Conservation (phyloP, 2,888 invertebrate species). For the Anthophora plumipes region DNA sequence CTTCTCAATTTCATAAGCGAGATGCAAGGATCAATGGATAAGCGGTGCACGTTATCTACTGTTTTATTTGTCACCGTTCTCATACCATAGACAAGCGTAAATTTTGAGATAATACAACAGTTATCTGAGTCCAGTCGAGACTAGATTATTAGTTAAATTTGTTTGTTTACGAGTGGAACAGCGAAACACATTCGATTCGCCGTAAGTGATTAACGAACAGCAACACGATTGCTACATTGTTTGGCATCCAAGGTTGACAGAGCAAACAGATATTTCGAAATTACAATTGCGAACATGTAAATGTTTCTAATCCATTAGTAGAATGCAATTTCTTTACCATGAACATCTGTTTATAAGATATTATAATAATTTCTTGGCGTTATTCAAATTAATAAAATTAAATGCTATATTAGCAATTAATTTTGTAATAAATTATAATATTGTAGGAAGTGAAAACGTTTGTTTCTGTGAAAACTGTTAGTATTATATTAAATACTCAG, state of each 20-base stretch:
- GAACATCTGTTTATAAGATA: background rate
- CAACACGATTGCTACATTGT: constrained; percentile 36
- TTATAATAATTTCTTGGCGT: background rate
- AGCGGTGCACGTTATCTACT: constrained; percentile 4
- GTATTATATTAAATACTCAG: too few species aligned
- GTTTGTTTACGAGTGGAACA: constrained; percentile 35
- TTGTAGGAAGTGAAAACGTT: too few species aligned
- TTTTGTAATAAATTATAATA: background rate
- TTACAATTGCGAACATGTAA: constrained; percentile 9
- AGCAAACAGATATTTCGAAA: constrained; percentile 43
- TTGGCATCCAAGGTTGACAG: constrained; percentile 33
- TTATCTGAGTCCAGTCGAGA: background rate
- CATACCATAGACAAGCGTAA: constrained; percentile 2
- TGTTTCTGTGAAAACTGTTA: too few species aligned
- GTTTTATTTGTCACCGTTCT: constrained; percentile 6
- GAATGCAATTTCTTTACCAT: background rate
- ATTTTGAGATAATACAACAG: constrained; percentile 31
- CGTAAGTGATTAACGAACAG: constrained; percentile 49
- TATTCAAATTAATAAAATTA: background rate
- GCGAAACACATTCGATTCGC: constrained; percentile 34
- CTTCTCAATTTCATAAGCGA: background rate
- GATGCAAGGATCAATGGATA: background rate
- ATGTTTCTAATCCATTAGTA: constrained; percentile 21
- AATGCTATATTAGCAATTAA: background rate
- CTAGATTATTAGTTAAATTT: constrained; percentile 53